Conservation (phyloP, 2,113 vertebrate genomes). For the Hepsetus odoe region DNA sequence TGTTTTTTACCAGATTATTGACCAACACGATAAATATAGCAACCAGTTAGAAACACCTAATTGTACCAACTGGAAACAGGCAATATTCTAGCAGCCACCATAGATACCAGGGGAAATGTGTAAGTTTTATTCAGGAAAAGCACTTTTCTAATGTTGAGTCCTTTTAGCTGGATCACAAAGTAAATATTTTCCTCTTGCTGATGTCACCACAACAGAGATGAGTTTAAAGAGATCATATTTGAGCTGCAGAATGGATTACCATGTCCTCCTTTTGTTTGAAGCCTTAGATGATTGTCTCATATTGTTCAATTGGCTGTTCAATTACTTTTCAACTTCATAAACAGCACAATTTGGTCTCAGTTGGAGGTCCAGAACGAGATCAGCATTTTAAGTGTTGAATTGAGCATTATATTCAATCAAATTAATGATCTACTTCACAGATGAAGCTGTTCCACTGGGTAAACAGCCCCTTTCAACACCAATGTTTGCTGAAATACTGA, state of each 20-base stretch:
- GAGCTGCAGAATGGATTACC: neutral
- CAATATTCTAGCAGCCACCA: too few species aligned
- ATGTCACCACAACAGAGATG: neutral
- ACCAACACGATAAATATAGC: too few species aligned
- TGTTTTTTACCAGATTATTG: too few species aligned
- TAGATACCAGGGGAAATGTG: too few species aligned
- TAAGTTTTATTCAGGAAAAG: too few species aligned
- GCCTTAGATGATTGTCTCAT: neutral
- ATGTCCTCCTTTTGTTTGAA: constrained; percentile 12
- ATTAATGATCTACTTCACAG: constrained; percentile 26
- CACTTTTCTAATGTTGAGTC: too few species aligned
- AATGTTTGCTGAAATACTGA: constrained; percentile 15
- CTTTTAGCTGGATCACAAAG: too few species aligned
- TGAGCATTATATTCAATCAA: constrained; percentile 34
- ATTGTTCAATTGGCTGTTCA: constrained; percentile 14
- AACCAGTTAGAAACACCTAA: too few species aligned
- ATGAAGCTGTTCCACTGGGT: constrained; percentile 25
- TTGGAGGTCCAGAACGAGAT: neutral
- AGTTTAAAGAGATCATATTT: constrained; percentile 14
- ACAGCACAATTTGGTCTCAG: constrained; percentile 3
- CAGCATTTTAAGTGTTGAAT: constrained; percentile 4
- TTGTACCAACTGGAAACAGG: too few species aligned
- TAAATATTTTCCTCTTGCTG: too few species aligned
- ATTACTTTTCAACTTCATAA: constrained; percentile 21
- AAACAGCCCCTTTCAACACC: constrained; percentile 8